phyloP scores from a whole-genome alignment of 2,113 vertebrate species.

The Capreolus pygargus region DNA sequence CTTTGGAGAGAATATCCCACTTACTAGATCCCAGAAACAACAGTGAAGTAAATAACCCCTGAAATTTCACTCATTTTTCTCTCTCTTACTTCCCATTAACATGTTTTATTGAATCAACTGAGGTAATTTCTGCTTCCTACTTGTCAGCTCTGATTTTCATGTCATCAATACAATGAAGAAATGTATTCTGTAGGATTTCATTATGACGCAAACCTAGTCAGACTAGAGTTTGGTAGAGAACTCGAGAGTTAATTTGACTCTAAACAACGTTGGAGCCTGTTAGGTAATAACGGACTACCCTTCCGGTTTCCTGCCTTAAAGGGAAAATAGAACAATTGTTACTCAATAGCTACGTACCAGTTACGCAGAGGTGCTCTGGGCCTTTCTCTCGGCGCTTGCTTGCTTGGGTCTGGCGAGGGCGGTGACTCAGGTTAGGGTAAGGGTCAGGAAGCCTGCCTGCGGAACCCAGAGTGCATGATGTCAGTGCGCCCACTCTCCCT shows the following conservation, averaged over 20 bases:
- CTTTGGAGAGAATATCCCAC: background rate
- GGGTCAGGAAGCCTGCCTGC: rapidly evolving
- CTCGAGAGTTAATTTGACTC: background rate
- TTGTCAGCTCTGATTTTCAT: background rate
- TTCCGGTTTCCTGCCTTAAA: background rate
- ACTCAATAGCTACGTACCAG: background rate
- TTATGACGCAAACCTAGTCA: background rate
- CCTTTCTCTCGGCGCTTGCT: background rate
- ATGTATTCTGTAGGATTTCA: background rate
- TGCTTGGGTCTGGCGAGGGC: background rate
- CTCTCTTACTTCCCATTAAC: background rate
- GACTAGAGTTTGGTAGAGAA: background rate
- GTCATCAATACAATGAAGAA: background rate
- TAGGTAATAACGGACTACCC: background rate
- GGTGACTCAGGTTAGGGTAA: background rate
- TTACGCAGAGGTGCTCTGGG: background rate
- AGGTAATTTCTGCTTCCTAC: background rate
- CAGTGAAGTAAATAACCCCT: background rate
- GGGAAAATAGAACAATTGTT: background rate
- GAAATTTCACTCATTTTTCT: background rate
- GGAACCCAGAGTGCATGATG: background rate
- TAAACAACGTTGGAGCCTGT: background rate
- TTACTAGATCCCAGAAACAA: background rate
- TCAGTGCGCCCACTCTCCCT: slow-evolving; percentile 86
- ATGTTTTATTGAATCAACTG: background rate